These are phyloP conservation scores for Axinella damicornis DNA, from an alignment of 37 sponge, comb jelly and placozoan genomes.

Conservation along the genomic window DNA sequence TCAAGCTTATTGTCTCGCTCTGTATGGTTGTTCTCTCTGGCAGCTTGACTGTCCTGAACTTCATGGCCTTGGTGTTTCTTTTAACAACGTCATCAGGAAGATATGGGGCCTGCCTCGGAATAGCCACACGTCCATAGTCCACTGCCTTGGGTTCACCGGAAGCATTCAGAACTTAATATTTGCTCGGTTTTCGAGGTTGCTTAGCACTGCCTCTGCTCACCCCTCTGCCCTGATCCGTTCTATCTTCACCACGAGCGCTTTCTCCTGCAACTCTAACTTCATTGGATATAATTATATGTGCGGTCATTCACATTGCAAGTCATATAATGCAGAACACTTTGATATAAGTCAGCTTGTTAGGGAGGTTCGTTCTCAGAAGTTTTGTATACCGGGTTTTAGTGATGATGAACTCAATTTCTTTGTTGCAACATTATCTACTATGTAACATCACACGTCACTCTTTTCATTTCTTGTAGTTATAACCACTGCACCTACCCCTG, in stretches of 20 bases:
- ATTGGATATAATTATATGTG: background rate
- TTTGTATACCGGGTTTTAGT: too few relatives aligned
- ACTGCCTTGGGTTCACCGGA: background rate
- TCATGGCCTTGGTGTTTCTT: background rate
- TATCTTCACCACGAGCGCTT: background rate
- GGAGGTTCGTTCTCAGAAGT: too few relatives aligned
- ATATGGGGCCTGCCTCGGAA: background rate
- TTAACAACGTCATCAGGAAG: slow-evolving; percentile 3
- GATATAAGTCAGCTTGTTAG: too few relatives aligned
- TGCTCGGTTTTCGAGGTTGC: background rate
- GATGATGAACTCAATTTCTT: too few relatives aligned
- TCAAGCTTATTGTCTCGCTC: background rate
- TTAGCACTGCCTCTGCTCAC: background rate
- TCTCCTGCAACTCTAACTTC: background rate
- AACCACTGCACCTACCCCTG: too few relatives aligned
- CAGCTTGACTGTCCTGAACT: background rate
- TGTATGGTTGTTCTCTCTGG: slow-evolving; percentile 12
- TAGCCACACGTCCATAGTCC: background rate
- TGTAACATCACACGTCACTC: too few relatives aligned
- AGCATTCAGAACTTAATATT: background rate
- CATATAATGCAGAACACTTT: too few relatives aligned
- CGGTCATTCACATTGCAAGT: background rate
- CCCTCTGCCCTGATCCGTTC: background rate
- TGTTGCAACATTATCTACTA: too few relatives aligned
- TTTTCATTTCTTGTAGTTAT: too few relatives aligned